These are phyloP conservation scores for Arge pagana DNA, from an alignment of 2,888 invertebrate genomes.

Conservation along the genomic window DNA sequence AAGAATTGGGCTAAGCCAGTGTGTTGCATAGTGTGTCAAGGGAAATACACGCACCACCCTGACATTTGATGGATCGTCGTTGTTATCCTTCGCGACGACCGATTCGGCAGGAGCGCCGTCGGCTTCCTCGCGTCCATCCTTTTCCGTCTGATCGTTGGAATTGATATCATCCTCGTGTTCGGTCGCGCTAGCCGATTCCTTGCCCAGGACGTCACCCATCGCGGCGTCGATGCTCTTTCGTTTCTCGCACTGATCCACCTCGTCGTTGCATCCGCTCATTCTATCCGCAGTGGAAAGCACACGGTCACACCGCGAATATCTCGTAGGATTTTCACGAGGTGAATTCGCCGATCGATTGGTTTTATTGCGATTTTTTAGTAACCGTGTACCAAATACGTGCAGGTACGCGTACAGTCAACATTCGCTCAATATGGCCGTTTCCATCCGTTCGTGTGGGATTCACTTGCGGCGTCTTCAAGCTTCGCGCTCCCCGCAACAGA, in stretches of 20 bases:
- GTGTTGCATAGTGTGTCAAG: too few relatives aligned
- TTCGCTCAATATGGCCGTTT: conserved; percentile 48
- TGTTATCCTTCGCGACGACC: background rate
- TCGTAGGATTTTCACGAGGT: conserved; percentile 17
- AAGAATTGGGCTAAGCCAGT: too few relatives aligned
- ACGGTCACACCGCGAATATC: conserved; percentile 21
- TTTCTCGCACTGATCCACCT: conserved; percentile 40
- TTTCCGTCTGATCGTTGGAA: conserved; percentile 33
- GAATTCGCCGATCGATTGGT: conserved; percentile 29
- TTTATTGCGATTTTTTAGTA: conserved; percentile 31
- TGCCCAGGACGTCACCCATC: conserved; percentile 55
- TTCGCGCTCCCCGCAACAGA: background rate
- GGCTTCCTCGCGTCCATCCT: conserved; percentile 35
- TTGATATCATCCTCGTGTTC: conserved; percentile 4
- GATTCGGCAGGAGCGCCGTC: conserved; percentile 32
- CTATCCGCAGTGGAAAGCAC: conserved; percentile 25
- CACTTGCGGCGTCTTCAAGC: background rate
- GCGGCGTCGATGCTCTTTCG: conserved; percentile 39
- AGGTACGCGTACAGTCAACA: conserved; percentile 45
- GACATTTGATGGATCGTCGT: conserved; percentile 3
- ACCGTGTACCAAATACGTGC: conserved; percentile 45
- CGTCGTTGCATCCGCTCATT: conserved; percentile 45
- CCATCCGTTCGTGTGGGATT: conserved; percentile 1
- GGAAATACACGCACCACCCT: conserved; percentile 1
- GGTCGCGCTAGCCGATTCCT: conserved; percentile 36